These are phyloP conservation scores for Cotesia typhae DNA, from an alignment of 1,140 invertebrate genomes.

Conservation along the genomic window DNA sequence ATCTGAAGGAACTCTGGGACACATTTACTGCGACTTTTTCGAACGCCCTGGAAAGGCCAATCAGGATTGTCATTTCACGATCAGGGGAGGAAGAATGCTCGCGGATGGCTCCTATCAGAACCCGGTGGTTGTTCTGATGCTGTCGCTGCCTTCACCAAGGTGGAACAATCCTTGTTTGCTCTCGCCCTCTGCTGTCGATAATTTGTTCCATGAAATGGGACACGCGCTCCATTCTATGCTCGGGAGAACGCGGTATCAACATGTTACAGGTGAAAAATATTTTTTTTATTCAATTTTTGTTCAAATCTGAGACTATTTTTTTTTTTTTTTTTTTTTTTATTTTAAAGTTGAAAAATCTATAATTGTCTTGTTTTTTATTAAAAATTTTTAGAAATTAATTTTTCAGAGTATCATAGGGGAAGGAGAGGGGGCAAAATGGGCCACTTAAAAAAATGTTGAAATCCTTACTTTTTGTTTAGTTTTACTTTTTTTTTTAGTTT, in stretches of 20 bases:
- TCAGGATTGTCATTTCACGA: constrained; percentile 99
- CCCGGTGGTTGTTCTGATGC: constrained; percentile 93
- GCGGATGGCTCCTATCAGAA: constrained; percentile 87
- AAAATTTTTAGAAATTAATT: too few relatives aligned
- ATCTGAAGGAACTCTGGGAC: constrained; percentile 82
- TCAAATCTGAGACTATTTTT: too few relatives aligned
- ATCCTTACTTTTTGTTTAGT: too few relatives aligned
- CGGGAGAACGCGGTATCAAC: constrained; percentile 93
- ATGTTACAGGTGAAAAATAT: constrained; percentile 74
- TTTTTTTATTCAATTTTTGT: too few relatives aligned
- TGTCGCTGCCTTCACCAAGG: constrained; percentile 81
- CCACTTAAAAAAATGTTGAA: too few relatives aligned
- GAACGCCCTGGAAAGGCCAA: constrained; percentile 88
- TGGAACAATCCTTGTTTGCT: constrained; percentile 83
- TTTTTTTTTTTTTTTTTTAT: too few relatives aligned
- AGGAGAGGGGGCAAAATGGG: too few relatives aligned
- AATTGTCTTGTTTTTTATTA: too few relatives aligned
- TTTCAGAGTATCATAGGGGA: too few relatives aligned
- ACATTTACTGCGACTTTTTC: constrained; percentile 98
- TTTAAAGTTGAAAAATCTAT: too few relatives aligned
- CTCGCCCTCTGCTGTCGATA: constrained; percentile 87
- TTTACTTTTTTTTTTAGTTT: too few relatives aligned
- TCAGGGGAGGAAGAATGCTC: constrained; percentile 87
- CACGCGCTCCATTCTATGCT: constrained; percentile 99
- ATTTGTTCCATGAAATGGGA: constrained; percentile 99